Evolutionary conservation across 2,888 invertebrate genomes (phyloP), one percentile per base, ranked within the genome.

Genomic region (Muschampia plurimacula): DNA sequence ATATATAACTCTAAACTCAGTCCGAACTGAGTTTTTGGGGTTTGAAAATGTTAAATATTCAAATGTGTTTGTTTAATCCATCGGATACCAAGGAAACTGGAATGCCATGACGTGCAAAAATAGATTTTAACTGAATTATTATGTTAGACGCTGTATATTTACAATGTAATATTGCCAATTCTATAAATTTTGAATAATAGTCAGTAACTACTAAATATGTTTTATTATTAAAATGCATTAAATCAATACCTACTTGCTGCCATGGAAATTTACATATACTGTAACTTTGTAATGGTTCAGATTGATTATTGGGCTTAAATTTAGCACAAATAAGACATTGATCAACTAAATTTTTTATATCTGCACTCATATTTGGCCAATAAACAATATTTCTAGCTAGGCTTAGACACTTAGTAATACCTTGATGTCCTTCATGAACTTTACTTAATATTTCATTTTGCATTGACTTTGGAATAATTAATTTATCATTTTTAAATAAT

Each of bases 121-220:
- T 36, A 36, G 36, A 36, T 4, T 36, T 36, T 36, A 36, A 36
- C 36, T 36, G 36, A 4, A 36, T 36, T 36, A 36, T 36, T 36
- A 36, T 36, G 36, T 36, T 36, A 36, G 36, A 36, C 6, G 36
- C 36, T 36, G 36, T 36, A 36, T 36, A 36, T 36, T 36, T 36
- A 36, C 36, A 6, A 36, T 36, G 36, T 36, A 36, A 6, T 36
- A 36, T 36, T 36, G 49, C 49, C 9, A 49, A 13, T 49, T 49
- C 49, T 49, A 49, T 49, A 49, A 13, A 49, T n/a, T 49, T 49
- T 49, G 49, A 49, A 49, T 49, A 49, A 49, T 49, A 49, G n/a
- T 49, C 49, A 4, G 49, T 49, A 2, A 49, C 10, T 12, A 49
- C n/a, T 4, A 49, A 49, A 49, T 49, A 49, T 10, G 10, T 49